Percentiles rank a stretch among this genome's conserved stretches.
phyloP scores from a whole-genome alignment of 2,797 vertebrate species.

The Sandelia bainsii region DNA sequence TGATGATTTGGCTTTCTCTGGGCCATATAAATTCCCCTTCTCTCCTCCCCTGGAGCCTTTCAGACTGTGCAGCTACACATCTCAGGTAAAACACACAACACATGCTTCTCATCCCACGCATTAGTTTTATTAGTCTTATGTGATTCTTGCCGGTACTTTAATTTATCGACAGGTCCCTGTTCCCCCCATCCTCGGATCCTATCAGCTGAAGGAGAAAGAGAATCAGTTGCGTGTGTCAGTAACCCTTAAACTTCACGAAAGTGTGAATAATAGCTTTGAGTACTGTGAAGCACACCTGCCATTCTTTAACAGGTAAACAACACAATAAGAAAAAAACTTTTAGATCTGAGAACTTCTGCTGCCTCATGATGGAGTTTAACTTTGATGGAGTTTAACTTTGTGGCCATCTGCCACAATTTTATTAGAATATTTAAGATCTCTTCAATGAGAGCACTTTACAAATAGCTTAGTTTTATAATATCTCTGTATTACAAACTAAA shows the following conservation, averaged over 20 bases:
- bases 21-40: conserved; percentile 96
- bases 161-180: conserved; percentile 88
- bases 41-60: conserved; percentile 93
- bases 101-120: neutral
- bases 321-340: neutral
- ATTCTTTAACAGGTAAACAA: conserved; percentile 93
- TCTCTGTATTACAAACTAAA: neutral
- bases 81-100: conserved; percentile 84
- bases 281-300: conserved; percentile 94
- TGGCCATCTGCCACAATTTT: neutral
- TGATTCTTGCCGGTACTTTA: neutral
- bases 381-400: conserved; percentile 2
- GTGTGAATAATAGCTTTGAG: conserved; percentile 94
- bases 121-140: neutral
- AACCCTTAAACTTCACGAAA: conserved; percentile 95
- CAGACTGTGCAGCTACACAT: conserved; percentile 93
- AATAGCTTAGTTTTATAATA: neutral
- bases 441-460: neutral
- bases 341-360: neutral
- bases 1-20: conserved; percentile 91
- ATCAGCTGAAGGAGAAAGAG: conserved; percentile 88
- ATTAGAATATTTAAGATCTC: neutral
- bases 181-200: conserved; percentile 93
- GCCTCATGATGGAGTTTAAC: neutral
- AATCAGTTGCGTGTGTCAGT: conserved; percentile 87